Evolutionary conservation across 1,140 invertebrate species (phyloP), one percentile per base, ranked within the genome.

Genomic region (Bicyclus anynana): DNA sequence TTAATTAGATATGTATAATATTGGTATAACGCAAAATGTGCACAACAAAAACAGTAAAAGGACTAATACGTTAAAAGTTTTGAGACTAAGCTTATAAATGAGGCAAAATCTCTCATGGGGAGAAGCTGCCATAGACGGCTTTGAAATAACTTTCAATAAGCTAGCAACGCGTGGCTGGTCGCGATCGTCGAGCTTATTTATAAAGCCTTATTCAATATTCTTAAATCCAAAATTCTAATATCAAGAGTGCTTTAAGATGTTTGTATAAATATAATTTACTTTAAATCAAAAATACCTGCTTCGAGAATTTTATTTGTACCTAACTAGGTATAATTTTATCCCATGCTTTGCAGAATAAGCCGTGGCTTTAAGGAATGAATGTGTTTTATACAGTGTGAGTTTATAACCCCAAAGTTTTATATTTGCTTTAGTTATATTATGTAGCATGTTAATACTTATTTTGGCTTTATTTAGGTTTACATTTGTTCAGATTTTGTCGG

Each of bases 61-160:
- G 17, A 44, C 40, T 20, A 5, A 18, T 44, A 20, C 40, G 9
- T 20, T 1, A 12, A 44, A 20, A 44, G 17, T 44, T 44, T 44
- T 44, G 40, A 21, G 17, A 44, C 12, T 6, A 44, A 44, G 40
- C 18, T 20, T 44, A 44, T 44, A 44, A 21, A 44, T 44, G 20
- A 44, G 40, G 40, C 13, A 20, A 12, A 20, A 20, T n/a, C 40
- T 12, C 40, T 44, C 40, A 44, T 44, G 40, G 17, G 40, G 16
- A 44, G 40, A 7, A 44, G 40, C 40, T 44, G 40, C 40, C 17
- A 44, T 44, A 44, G 40, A 44, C 16, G 40, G 40, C 17, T 44
- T 44, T 44, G 40, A 44, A 44, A 44, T 44, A 44, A 44, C 40
- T 44, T 44, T 44, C 40, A 44, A 44, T 44, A 44, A 44, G 40